Base-by-base conservation (phyloP, 2,797 vertebrate species). In the Macropus fuliginosus region DNA sequence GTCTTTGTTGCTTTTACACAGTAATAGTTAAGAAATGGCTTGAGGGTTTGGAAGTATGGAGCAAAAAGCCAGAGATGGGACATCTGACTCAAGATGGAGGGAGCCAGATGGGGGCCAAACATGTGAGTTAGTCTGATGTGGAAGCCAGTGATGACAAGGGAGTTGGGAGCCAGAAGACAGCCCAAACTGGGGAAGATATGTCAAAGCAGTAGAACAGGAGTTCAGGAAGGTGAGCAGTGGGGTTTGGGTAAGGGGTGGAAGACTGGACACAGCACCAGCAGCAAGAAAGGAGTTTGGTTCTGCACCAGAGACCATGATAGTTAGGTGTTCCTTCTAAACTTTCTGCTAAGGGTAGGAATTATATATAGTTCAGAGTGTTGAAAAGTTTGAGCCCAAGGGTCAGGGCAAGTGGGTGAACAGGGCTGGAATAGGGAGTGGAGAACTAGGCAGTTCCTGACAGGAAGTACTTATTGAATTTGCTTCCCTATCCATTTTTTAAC, bases 241-340 rank as follows among this genome's bases (percentile, higher is more conserved):
- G 1, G 66, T 14, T 0, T 0, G 1, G 66, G 34, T 0, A 1
- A 0, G 31, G 29, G 12, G n/a, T 81, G 21, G 74, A 87, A 46
- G 31, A 87, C 74, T 12, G 9, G 8, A 87, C 40, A 27, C 27
- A 9, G 74, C 21, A 46, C 18, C 21, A 46, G n/a, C 18, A 40
- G n/a, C 66, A 46, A 81, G n/a, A 81, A 81, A 81, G 18, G n/a
- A 21, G 6, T 46, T 46, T 40, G 10, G 34, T n/a, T 66, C 62
- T 46, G 21, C 9, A 46, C 40, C 9, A 50, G 46, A 87, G 74
- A 21, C 74, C 21, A 27, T 24, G 18, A 81, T 3, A 46, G 40
- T 24, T 3, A 74, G 66, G 21, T 27, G 3, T 27, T 81, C 40
- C 40, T 87, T 81, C 40, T 46, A 81, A 27, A 46, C 40, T 81